Evolutionary conservation across 1,140 invertebrate genomes (phyloP).

Genomic region (Rhizoglyphus robini): DNA sequence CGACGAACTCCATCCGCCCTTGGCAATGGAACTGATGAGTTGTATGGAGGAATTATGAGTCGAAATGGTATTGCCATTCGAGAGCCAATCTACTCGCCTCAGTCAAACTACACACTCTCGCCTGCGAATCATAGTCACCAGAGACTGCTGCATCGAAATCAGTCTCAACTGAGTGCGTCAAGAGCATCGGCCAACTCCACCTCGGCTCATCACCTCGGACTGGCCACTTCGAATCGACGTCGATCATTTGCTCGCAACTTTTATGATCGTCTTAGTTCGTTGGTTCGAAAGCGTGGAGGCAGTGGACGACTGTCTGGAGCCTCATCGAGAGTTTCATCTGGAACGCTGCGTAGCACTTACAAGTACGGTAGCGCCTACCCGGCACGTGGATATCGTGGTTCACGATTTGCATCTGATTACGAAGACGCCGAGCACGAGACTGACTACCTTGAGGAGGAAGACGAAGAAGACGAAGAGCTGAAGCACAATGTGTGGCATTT

Average conservation of each 20-base stretch:
- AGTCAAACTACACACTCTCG: neutral
- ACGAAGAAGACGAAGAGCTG: neutral
- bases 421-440: no score
- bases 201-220: no score
- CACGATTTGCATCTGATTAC: neutral
- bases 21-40: no score
- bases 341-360: neutral
- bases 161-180: no score
- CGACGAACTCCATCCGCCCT: no score
- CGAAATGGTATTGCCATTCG: neutral
- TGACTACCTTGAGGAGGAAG: no score
- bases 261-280: constrained; percentile 16
- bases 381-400: neutral
- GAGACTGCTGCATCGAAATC: neutral
- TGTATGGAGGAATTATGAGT: no score
- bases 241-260: constrained; percentile 14
- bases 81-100: neutral
- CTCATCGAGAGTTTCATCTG: neutral
- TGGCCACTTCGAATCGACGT: neutral
- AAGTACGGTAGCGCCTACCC: neutral
- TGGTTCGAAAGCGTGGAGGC: neutral
- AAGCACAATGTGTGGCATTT: constrained; percentile 8
- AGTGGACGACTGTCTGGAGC: neutral
- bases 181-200: no score
- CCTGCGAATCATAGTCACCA: neutral